phyloP scores from a whole-genome alignment of 2,113 vertebrate species.

The Lasiurus cinereus region DNA sequence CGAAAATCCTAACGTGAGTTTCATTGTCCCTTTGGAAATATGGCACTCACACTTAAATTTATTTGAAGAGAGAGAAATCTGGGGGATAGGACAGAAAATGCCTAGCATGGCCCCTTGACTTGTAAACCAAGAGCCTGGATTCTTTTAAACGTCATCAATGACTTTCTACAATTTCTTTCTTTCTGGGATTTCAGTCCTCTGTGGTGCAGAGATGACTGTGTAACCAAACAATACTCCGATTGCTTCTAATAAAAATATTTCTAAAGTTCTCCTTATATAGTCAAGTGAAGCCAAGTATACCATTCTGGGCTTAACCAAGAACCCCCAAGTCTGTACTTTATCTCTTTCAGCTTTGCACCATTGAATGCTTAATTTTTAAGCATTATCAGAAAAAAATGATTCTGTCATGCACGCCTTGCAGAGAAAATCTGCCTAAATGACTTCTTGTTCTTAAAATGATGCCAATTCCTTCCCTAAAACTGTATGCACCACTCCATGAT shows the following conservation, averaged over 20 bases:
- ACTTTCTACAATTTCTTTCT: background rate
- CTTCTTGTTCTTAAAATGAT: conserved; percentile 66
- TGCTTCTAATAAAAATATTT: conserved; percentile 53
- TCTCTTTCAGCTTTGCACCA: conserved; percentile 54
- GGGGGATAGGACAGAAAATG: background rate
- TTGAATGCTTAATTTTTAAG: conserved; percentile 65
- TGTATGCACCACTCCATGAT: conserved; percentile 59
- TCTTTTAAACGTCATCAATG: background rate
- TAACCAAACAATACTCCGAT: conserved; percentile 53
- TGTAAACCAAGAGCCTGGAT: conserved; percentile 29
- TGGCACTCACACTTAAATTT: conserved; percentile 84
- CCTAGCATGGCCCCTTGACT: background rate
- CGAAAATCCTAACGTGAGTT: conserved; percentile 87
- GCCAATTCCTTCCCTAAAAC: conserved; percentile 57
- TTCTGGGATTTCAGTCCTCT: conserved; percentile 10
- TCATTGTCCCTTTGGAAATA: conserved; percentile 84
- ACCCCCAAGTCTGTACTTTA: conserved; percentile 57
- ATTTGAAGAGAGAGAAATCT: conserved; percentile 82
- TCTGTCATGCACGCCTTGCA: conserved; percentile 62
- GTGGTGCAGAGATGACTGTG: conserved; percentile 39
- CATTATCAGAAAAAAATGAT: conserved; percentile 68
- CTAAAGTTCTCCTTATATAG: conserved; percentile 13
- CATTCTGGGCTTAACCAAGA: conserved; percentile 39
- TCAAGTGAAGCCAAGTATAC: conserved; percentile 27
- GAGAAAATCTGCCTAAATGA: conserved; percentile 76